These are phyloP conservation scores for Indicator maculatus DNA, from an alignment of 2,113 vertebrate genomes.

Conservation along the genomic window DNA sequence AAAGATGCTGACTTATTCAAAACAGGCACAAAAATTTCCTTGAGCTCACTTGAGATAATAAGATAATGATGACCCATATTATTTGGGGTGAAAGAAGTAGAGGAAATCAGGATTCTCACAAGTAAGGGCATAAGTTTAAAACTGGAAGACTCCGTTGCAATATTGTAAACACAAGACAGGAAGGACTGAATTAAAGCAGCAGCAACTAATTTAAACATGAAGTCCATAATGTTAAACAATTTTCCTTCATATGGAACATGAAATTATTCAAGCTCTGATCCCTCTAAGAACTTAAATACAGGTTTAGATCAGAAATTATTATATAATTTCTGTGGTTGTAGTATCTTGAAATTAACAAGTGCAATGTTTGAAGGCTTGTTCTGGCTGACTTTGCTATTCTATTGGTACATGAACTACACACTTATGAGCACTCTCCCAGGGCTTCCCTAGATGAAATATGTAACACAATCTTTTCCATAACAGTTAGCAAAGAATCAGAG, in stretches of 20 bases:
- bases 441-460: not conserved
- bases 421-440: not conserved
- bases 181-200: not conserved
- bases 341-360: not conserved
- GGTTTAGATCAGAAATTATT: not conserved
- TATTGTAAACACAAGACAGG: not conserved
- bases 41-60: not conserved
- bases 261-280: not conserved
- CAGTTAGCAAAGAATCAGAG: not conserved
- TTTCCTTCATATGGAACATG: rapidly evolving
- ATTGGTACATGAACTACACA: not conserved
- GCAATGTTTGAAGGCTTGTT: not conserved
- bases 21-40: not conserved
- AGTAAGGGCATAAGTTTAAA: not conserved
- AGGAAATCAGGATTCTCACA: not conserved
- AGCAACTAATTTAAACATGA: not conserved
- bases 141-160: not conserved
- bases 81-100: not conserved
- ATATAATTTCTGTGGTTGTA: not conserved
- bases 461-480: not conserved
- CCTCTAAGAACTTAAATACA: not conserved
- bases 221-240: not conserved
- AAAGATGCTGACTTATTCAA: not conserved
- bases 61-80: not conserved
- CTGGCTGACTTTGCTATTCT: not conserved